phyloP scores from a whole-genome alignment of 2,113 vertebrate genomes.

The Poeciliopsis prolifica region DNA sequence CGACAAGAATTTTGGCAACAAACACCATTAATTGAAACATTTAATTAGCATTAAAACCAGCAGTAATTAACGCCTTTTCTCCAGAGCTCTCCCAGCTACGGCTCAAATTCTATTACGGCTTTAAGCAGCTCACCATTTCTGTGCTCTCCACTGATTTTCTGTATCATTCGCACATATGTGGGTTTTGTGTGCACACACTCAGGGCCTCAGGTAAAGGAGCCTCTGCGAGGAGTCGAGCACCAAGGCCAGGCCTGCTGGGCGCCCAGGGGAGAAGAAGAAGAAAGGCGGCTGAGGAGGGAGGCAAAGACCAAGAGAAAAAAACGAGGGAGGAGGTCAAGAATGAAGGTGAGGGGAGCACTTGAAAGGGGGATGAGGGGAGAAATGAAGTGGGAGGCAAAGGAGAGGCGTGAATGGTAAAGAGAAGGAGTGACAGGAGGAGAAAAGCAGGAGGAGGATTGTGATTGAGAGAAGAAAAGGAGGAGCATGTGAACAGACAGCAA shows the following conservation, averaged over 20 bases:
- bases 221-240: slow-evolving; percentile 90
- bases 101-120: slow-evolving; percentile 82
- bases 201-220: slow-evolving; percentile 88
- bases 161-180: slow-evolving; percentile 43
- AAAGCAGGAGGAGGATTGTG: slow-evolving; percentile 47
- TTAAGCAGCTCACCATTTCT: slow-evolving; percentile 69
- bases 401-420: slow-evolving; percentile 58
- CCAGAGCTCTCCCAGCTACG: slow-evolving; percentile 68
- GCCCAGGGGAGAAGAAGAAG: slow-evolving; percentile 75
- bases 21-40: slow-evolving; percentile 86
- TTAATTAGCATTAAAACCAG: slow-evolving; percentile 90
- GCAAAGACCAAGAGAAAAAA: slow-evolving; percentile 68
- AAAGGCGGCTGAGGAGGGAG: slow-evolving; percentile 80
- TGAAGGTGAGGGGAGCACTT: slow-evolving; percentile 43
- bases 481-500: slow-evolving; percentile 21
- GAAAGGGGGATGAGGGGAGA: slow-evolving; percentile 51
- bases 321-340: slow-evolving; percentile 58
- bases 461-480: slow-evolving; percentile 44
- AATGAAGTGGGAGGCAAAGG: slow-evolving; percentile 64
- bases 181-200: slow-evolving; percentile 50
- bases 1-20: slow-evolving; percentile 81
- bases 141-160: slow-evolving; percentile 60
- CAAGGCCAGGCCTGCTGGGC: slow-evolving; percentile 86
- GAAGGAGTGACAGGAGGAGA: slow-evolving; percentile 55
- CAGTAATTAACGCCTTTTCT: slow-evolving; percentile 91